Evolutionary conservation across 1,140 invertebrate species (phyloP).

Genomic region (Parasteatoda tepidariorum): DNA sequence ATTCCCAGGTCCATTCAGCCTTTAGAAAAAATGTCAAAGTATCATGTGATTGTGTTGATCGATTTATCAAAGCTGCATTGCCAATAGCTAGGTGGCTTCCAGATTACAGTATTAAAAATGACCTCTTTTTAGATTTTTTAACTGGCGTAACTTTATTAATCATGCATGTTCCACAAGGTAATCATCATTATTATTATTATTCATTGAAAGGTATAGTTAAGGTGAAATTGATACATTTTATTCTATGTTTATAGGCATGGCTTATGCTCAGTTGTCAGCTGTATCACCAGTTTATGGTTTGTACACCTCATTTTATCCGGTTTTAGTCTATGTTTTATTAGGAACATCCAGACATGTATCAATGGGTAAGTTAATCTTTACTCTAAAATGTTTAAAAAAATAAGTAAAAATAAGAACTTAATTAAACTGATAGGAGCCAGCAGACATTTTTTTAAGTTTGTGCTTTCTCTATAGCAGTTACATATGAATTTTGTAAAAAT

Average conservation of each 20-base stretch:
- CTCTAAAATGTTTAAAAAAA: too few relatives aligned
- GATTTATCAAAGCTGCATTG: conserved; percentile 57
- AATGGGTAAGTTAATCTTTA: conserved; percentile 74
- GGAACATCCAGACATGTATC: conserved; percentile 93
- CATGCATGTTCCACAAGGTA: conserved; percentile 90
- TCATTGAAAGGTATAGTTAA: neutral
- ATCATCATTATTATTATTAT: too few relatives aligned
- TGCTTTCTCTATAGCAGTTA: too few relatives aligned
- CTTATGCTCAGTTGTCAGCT: conserved; percentile 88
- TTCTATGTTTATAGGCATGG: conserved; percentile 75
- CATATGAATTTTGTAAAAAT: too few relatives aligned
- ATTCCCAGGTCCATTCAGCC: conserved; percentile 13
- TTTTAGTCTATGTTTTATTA: conserved; percentile 87
- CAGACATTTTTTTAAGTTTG: too few relatives aligned
- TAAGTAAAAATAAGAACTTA: too few relatives aligned
- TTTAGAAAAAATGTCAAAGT: conserved; percentile 27
- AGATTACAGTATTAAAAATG: conserved; percentile 63
- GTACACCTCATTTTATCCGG: conserved; percentile 95
- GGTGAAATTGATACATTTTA: neutral
- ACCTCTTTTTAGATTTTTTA: conserved; percentile 65
- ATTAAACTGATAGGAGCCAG: too few relatives aligned
- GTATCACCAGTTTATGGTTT: conserved; percentile 89
- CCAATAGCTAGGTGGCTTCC: conserved; percentile 66
- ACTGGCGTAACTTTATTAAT: conserved; percentile 86
- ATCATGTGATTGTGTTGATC: conserved; percentile 16